These are phyloP conservation scores for Drosophila trichaetosa DNA, from an alignment of 2,888 invertebrate species.

Conservation along the genomic window DNA sequence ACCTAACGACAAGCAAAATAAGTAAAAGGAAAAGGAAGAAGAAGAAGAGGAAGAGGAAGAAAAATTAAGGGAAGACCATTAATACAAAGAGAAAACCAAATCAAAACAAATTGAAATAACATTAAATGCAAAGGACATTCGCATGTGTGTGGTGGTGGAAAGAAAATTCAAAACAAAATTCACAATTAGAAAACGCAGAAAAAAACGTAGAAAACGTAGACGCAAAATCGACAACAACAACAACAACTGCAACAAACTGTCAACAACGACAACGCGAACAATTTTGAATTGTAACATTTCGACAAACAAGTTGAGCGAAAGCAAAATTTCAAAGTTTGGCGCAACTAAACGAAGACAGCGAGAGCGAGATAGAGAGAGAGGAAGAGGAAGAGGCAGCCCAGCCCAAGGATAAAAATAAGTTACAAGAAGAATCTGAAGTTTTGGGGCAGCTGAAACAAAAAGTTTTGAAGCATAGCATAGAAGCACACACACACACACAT, in stretches of 20 bases:
- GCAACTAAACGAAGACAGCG: slow-evolving; percentile 59
- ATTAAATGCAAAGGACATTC: slow-evolving; percentile 85
- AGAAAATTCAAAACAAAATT: slow-evolving; percentile 84
- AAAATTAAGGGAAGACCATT: slow-evolving; percentile 37
- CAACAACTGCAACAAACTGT: slow-evolving; percentile 43
- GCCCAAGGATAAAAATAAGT: slow-evolving; percentile 37
- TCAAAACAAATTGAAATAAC: slow-evolving; percentile 72
- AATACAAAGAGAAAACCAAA: slow-evolving; percentile 39
- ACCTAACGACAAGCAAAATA: slow-evolving; percentile 39
- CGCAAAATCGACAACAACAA: slow-evolving; percentile 71
- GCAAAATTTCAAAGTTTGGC: slow-evolving; percentile 83
- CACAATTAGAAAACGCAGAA: slow-evolving; percentile 84
- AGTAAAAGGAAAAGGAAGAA: slow-evolving; percentile 30
- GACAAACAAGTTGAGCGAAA: slow-evolving; percentile 76
- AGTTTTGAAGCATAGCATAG: slow-evolving; percentile 47
- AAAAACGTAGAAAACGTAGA: slow-evolving; percentile 84
- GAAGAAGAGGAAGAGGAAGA: slow-evolving; percentile 22
- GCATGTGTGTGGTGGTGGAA: slow-evolving; percentile 85
- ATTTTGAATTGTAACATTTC: slow-evolving; percentile 74
- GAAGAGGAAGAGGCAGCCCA: slow-evolving; percentile 9
- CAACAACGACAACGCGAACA: slow-evolving; percentile 60
- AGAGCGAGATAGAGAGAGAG: slow-evolving; percentile 25
- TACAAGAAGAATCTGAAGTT: slow-evolving; percentile 13
- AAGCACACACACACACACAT: slow-evolving; percentile 26
- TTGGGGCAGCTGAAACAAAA: slow-evolving; percentile 35